Evolutionary conservation across 2,797 vertebrate genomes (phyloP), one percentile per base, ranked within the genome.

Genomic region (Arrhamphus sclerolepis): DNA sequence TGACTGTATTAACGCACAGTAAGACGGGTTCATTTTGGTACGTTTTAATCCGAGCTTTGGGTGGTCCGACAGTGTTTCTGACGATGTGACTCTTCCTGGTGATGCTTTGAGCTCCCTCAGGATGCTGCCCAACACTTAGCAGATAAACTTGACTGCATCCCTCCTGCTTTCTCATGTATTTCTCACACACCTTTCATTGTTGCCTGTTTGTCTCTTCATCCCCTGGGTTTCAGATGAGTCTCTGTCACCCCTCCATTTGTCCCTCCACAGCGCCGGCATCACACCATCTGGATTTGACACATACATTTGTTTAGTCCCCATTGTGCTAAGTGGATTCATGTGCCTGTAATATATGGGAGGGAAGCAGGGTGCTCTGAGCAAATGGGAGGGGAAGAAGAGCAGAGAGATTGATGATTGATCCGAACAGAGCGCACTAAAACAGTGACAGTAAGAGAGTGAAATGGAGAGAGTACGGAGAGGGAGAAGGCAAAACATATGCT

Each of bases 401-500:
- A 34, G 53, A 22, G 62, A 79, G 83, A 87, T 86, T 78, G 78
- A 89, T 86, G 85, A 80, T 73, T 84, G 74, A 88, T 83, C 75
- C 78, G 81, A 81, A 85, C 52, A 76, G 74, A 70, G 65, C 11
- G 29, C 31, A 47, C 67, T 84, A 68, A 87, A 83, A 67, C 43
- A 54, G 55, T 46, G 61, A 76, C 62, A 83, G 75, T 77, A 72
- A 77, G 61, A 81, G 64, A 80, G 75, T 62, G 66, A 70, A 74
- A 74, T 54, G 54, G 73, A 58, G 62, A 66, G 67, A 75, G 62
- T 31, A 18, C 21, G 39, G 17, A 63, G 21, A 72, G 67, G 57
- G 75, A 63, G 72, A 82, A 75, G 80, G 78, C 64, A 83, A 86
- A 87, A 87, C 81, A 89, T 85, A 90, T 87, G 86, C 85, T 77